Percentiles rank a stretch among this genome's conserved stretches.
Evolutionary conservation across 2,888 invertebrate genomes (phyloP).

Genomic region (Trachelus troglodyta): DNA sequence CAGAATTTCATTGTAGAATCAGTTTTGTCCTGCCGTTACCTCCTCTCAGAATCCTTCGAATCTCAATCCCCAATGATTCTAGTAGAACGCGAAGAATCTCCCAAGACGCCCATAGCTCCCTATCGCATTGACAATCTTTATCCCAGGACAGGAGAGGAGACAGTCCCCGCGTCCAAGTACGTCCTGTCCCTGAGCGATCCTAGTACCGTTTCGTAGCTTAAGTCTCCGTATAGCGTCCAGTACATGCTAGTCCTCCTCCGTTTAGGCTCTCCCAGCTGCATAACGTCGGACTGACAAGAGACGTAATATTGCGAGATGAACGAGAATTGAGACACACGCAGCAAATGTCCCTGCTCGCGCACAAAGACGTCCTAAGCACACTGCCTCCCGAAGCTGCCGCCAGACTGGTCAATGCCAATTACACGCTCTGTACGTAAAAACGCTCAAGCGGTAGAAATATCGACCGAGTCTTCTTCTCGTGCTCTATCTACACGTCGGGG

Average conservation of each 20-base stretch:
- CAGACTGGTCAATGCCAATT: slow-evolving; percentile 79
- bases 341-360: slow-evolving; percentile 79
- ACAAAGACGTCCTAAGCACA: slow-evolving; percentile 76
- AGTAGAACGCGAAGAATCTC: slow-evolving; percentile 28
- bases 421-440: slow-evolving; percentile 77
- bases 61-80: no score
- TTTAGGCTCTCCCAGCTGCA: slow-evolving; percentile 80
- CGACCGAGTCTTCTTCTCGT: no score
- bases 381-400: slow-evolving; percentile 80
- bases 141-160: no score
- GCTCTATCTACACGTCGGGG: no score
- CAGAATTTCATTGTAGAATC: no score
- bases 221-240: neutral
- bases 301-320: slow-evolving; percentile 80
- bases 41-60: no score
- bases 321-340: slow-evolving; percentile 78
- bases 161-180: no score
- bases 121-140: no score
- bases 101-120: slow-evolving; percentile 16
- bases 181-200: no score
- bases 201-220: no score
- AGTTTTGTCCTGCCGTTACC: no score
- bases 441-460: no score
- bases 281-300: slow-evolving; percentile 79
- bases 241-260: slow-evolving; percentile 40